Percentiles rank a stretch among this genome's conserved stretches.
Evolutionary conservation across 1,140 invertebrate genomes (phyloP).

Genomic region (Heterodera carotae): DNA sequence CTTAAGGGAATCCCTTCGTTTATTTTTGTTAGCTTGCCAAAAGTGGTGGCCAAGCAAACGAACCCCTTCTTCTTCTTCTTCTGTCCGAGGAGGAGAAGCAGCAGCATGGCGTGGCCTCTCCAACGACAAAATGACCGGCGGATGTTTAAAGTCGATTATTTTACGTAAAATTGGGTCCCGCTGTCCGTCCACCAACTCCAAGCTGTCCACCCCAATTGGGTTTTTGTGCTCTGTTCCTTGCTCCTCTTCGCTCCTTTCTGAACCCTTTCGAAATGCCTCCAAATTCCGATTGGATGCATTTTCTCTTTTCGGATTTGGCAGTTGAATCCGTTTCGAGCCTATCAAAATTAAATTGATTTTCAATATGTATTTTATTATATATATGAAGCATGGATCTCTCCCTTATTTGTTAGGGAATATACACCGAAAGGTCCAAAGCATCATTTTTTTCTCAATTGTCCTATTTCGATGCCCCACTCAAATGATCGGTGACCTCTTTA

Average conservation of each 20-base stretch:
- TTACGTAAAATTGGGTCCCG: constrained; percentile 34
- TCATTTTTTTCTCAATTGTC: too few relatives aligned
- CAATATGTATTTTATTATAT: background rate
- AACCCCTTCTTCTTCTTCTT: background rate
- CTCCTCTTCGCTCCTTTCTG: background rate
- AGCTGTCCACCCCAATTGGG: constrained; percentile 1
- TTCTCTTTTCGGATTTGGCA: constrained; percentile 32
- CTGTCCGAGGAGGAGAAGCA: too few relatives aligned
- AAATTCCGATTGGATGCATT: constrained; percentile 45
- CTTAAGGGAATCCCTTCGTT: too few relatives aligned
- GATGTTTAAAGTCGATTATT: constrained; percentile 19
- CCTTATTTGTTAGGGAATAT: too few relatives aligned
- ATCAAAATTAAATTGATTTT: background rate
- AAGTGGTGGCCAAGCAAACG: background rate
- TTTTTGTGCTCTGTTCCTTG: background rate
- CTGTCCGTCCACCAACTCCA: constrained; percentile 26
- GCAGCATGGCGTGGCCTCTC: constrained; percentile 6
- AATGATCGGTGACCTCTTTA: too few relatives aligned
- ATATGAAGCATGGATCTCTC: too few relatives aligned
- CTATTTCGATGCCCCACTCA: too few relatives aligned
- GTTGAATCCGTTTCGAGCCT: background rate
- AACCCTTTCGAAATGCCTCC: constrained; percentile 31
- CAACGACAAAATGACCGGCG: constrained; percentile 33
- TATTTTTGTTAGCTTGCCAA: too few relatives aligned
- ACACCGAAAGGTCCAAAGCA: too few relatives aligned